phyloP scores from a whole-genome alignment of 2,888 invertebrate species.

The Phrixothrix hirtus region DNA sequence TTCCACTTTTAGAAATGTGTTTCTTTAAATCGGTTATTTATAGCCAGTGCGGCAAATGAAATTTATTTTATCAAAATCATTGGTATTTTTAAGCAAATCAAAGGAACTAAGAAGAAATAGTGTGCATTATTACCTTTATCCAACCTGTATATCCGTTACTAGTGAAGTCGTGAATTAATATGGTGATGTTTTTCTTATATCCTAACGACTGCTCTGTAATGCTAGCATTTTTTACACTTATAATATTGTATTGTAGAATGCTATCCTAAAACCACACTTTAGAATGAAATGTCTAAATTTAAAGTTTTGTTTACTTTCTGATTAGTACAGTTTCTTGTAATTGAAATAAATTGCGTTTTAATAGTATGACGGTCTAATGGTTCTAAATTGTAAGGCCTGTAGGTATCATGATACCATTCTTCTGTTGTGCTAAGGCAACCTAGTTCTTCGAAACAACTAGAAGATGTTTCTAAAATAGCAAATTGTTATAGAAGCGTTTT shows the following conservation, averaged over 20 bases:
- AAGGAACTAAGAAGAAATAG: neutral
- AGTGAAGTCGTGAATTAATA: slow-evolving; percentile 56
- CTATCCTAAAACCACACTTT: slow-evolving; percentile 5
- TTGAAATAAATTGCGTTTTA: slow-evolving; percentile 52
- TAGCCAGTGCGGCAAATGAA: neutral
- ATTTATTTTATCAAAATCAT: neutral
- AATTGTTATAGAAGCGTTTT: no score
- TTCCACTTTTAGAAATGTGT: no score
- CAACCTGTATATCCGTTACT: slow-evolving; percentile 55
- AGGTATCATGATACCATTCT: slow-evolving; percentile 51
- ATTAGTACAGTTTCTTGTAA: slow-evolving; percentile 36
- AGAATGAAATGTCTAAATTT: no score
- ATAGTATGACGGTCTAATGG: slow-evolving; percentile 52
- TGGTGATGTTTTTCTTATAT: neutral
- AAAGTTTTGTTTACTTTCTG: slow-evolving; percentile 11
- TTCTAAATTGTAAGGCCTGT: slow-evolving; percentile 50
- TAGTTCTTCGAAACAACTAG: slow-evolving; percentile 51
- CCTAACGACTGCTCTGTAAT: slow-evolving; percentile 6
- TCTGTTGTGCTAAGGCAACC: slow-evolving; percentile 52
- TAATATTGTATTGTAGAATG: slow-evolving; percentile 9
- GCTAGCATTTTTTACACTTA: slow-evolving; percentile 28
- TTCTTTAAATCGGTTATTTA: no score
- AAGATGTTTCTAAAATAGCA: slow-evolving; percentile 37
- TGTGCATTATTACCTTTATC: slow-evolving; percentile 47
- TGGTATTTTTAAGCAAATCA: no score